Base-by-base conservation (phyloP, 2,113 vertebrate genomes). In the Athene cunicularia region DNA sequence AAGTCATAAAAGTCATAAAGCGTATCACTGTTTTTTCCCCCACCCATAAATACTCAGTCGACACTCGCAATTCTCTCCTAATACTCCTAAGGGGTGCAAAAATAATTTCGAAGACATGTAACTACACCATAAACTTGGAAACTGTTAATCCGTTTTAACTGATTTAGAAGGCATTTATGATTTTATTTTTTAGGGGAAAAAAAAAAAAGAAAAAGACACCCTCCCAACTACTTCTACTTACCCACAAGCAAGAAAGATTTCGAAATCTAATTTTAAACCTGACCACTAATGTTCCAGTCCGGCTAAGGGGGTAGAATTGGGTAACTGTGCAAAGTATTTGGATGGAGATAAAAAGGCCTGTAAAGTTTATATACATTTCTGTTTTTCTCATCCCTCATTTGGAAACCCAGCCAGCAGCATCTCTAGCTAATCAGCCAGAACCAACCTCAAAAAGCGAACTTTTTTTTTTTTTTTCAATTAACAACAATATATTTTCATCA, bases 1-100 rank as follows among this genome's bases (percentile, higher is more conserved):
- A 88, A 94, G 95, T 93, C 94, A 89, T 97, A 97, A 98, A 98
- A 98, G 97, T 96, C 95, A 95, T 95, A 96, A 95, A 97, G 91
- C 75, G 27, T 96, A 93, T 90, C 93, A 13, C 71, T 55, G 55
- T 18, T 82, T 45, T 32, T 39, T 24, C 11, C 28, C 56, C 32
- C 37, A 24, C 75, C 58, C 93, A 80, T 71, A 96, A 96, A 97
- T 96, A 95, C 72, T 76, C 81, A 24, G 72, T 41, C 82, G 85
- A 95, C 93, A 89, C 72, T 85, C 75, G 35, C 89, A 93, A 60
- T 88, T 92, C 92, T 75, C 83, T 93, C 88, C 85, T 92, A 66
- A 84, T 91, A 43, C 63, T 91, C 92, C 77, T 93, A 91, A 96
- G 53, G 76, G 84, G 75, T 96, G 86, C 88, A 95, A 95, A 96